Percentiles rank a stretch among this genome's conserved stretches.
Conservation (phyloP, 2,888 invertebrate species). For the Acleris sparsana region DNA sequence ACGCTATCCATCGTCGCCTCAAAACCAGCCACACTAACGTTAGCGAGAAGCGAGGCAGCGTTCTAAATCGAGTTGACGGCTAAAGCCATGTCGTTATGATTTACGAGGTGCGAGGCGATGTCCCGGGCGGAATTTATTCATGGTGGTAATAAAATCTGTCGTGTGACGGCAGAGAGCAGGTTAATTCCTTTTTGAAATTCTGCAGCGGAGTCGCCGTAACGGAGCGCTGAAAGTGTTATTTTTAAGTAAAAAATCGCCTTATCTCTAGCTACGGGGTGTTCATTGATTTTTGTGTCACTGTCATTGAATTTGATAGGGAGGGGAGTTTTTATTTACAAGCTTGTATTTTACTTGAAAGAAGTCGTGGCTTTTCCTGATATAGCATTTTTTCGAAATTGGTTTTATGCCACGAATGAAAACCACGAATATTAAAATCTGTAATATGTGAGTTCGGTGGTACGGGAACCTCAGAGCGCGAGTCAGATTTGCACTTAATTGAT, state of each 20-base stretch:
- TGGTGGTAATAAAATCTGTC: conserved; percentile 78
- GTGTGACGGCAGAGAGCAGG: conserved; percentile 57
- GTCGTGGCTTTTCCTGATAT: too few species aligned
- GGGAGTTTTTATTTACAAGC: background rate
- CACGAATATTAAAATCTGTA: too few species aligned
- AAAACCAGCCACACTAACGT: conserved; percentile 45
- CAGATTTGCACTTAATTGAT: too few species aligned
- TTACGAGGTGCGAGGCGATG: conserved; percentile 62
- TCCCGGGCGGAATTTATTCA: conserved; percentile 76
- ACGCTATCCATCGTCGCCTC: conserved; percentile 51
- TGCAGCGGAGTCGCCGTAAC: conserved; percentile 37
- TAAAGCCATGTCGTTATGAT: conserved; percentile 68
- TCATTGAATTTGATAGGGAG: conserved; percentile 8
- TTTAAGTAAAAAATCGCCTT: conserved; percentile 30
- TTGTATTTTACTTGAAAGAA: too few species aligned
- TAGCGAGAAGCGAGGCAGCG: conserved; percentile 40
- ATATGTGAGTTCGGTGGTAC: too few species aligned
- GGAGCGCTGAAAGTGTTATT: conserved; percentile 31
- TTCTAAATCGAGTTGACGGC: conserved; percentile 61
- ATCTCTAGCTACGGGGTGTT: conserved; percentile 12
- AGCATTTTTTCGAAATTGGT: too few species aligned
- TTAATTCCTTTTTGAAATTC: conserved; percentile 72
- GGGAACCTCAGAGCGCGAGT: too few species aligned
- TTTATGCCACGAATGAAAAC: too few species aligned
- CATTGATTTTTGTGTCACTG: conserved; percentile 23